Evolutionary conservation across 1,140 invertebrate genomes (phyloP).

Genomic region (Chelonus insularis): DNA sequence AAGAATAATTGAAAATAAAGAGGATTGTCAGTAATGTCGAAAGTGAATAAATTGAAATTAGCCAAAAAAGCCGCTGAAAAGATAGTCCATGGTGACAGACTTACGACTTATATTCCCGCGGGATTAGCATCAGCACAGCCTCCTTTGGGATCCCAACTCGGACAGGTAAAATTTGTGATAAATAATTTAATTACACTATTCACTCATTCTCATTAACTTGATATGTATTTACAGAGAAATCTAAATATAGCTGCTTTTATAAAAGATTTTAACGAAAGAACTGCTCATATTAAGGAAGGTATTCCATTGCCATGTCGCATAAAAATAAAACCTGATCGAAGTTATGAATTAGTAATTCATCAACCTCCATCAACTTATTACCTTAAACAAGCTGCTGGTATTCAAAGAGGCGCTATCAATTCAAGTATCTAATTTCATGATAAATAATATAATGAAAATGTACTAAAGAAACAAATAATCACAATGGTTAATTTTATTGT

Average conservation of each 20-base stretch:
- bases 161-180: conserved; percentile 69
- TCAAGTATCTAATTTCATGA: conserved; percentile 59
- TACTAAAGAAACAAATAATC: neutral
- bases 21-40: no score
- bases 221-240: conserved; percentile 71
- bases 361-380: conserved; percentile 86
- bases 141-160: conserved; percentile 88
- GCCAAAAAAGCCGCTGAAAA: conserved; percentile 74
- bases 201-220: conserved; percentile 27
- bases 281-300: conserved; percentile 89
- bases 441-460: neutral
- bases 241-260: conserved; percentile 96
- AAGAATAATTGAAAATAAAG: no score
- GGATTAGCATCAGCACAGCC: conserved; percentile 84
- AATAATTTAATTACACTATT: neutral
- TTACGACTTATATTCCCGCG: conserved; percentile 81
- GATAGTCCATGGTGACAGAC: conserved; percentile 71
- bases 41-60: no score
- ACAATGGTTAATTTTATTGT: neutral
- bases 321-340: conserved; percentile 84
- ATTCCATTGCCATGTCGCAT: conserved; percentile 85
- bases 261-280: conserved; percentile 97
- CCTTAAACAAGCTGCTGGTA: conserved; percentile 93
- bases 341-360: conserved; percentile 81
- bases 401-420: conserved; percentile 79